phyloP scores from a whole-genome alignment of 1,140 invertebrate species.

The Dufourea novaeangliae region DNA sequence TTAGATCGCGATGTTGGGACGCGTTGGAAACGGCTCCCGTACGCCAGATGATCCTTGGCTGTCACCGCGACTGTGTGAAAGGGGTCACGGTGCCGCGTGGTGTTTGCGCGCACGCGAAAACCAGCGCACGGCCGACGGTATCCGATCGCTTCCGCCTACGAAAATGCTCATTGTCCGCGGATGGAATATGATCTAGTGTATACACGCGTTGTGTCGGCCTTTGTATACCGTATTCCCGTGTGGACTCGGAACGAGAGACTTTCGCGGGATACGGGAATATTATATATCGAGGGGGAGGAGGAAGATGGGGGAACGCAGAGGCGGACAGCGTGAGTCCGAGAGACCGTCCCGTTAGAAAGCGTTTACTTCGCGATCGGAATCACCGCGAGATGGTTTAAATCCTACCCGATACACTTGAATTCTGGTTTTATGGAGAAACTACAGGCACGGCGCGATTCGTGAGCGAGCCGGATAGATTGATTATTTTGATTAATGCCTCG shows the following conservation, averaged over 20 bases:
- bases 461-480: not conserved
- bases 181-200: not conserved
- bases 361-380: conserved; percentile 14
- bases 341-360: conserved; percentile 8
- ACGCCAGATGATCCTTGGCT: conserved; percentile 67
- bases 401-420: not conserved
- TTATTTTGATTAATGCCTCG: conserved; percentile 5
- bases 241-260: not conserved
- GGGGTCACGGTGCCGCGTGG: conserved; percentile 60
- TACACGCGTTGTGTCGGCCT: not conserved
- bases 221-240: not conserved
- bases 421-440: conserved; percentile 18
- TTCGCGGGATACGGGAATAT: conserved; percentile 16
- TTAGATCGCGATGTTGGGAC: conserved; percentile 44
- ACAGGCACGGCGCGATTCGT: not conserved
- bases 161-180: conserved; percentile 10
- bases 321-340: conserved; percentile 1
- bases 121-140: conserved; percentile 2
- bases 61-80: conserved; percentile 69
- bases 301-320: conserved; percentile 5
- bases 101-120: conserved; percentile 5
- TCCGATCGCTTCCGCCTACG: conserved; percentile 49
- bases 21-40: conserved; percentile 41
- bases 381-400: conserved; percentile 8
- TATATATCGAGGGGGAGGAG: not conserved